Conservation (phyloP, 2,888 invertebrate genomes). For the Chouioia cunea region DNA sequence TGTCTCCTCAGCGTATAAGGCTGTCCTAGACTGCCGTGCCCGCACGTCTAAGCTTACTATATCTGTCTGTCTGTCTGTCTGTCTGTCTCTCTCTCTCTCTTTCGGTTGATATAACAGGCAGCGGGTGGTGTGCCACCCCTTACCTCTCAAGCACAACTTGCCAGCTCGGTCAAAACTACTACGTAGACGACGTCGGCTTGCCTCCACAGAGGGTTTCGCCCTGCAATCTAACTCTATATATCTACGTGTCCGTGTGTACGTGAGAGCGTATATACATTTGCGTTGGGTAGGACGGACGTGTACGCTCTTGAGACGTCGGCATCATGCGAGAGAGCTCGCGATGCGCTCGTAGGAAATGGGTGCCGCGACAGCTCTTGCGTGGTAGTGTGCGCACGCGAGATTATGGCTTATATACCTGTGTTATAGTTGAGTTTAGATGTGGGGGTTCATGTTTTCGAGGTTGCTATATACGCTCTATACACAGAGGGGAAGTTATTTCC, state of each 20-base stretch:
- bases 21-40: too few species aligned
- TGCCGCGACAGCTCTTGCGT: slow-evolving; percentile 40
- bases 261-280: slow-evolving; percentile 47
- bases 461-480: too few species aligned
- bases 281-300: slow-evolving; percentile 39
- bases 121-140: slow-evolving; percentile 53
- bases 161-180: slow-evolving; percentile 51
- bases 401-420: too few species aligned
- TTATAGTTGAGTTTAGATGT: too few species aligned
- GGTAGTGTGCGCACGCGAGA: too few species aligned
- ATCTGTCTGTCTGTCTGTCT: too few species aligned
- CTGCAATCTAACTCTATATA: slow-evolving; percentile 50
- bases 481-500: too few species aligned
- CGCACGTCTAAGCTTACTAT: too few species aligned
- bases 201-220: slow-evolving; percentile 61
- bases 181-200: slow-evolving; percentile 10
- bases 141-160: slow-evolving; percentile 65
- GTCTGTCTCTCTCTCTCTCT: slow-evolving; percentile 17
- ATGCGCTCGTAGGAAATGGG: slow-evolving; percentile 48
- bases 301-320: slow-evolving; percentile 54
- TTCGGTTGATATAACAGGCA: slow-evolving; percentile 49
- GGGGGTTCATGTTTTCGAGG: too few species aligned
- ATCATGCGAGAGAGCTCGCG: slow-evolving; percentile 48
- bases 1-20: too few species aligned
- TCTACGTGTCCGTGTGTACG: slow-evolving; percentile 28